These are phyloP conservation scores for Pantherophis guttatus DNA, from an alignment of 2,113 vertebrate species.

Conservation along the genomic window DNA sequence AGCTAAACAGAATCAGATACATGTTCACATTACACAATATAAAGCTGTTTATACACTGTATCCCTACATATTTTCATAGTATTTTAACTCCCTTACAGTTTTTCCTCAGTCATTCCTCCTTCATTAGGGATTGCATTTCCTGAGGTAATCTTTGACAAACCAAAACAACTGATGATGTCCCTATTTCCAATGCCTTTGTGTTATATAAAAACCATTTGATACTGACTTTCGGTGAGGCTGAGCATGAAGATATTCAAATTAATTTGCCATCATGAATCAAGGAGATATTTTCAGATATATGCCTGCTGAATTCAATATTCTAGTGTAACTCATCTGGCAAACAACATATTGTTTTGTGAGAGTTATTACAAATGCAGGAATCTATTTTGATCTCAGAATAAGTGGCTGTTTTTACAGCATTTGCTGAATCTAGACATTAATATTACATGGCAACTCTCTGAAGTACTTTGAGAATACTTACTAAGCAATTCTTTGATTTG, in stretches of 20 bases:
- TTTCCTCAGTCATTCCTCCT: neutral
- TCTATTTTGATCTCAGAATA: neutral
- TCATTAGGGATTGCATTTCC: neutral
- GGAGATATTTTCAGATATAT: neutral
- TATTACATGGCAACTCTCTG: neutral
- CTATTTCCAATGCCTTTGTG: neutral
- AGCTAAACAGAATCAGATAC: neutral
- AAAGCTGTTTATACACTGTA: neutral
- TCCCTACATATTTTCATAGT: neutral
- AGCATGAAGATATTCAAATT: neutral
- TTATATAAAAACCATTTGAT: neutral
- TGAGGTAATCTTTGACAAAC: neutral
- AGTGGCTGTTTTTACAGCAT: neutral
- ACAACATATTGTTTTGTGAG: neutral
- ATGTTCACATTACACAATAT: neutral
- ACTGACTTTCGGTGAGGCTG: neutral
- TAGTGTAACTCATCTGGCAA: no score
- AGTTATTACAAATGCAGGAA: neutral
- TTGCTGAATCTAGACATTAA: neutral
- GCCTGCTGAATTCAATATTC: neutral
- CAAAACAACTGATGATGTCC: neutral
- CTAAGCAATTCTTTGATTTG: constrained; percentile 76
- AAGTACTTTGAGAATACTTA: constrained; percentile 63
- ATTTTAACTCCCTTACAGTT: neutral
- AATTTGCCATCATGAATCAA: neutral